Evolutionary conservation across 2,888 invertebrate species (phyloP).

Genomic region (Hartigia nigra): DNA sequence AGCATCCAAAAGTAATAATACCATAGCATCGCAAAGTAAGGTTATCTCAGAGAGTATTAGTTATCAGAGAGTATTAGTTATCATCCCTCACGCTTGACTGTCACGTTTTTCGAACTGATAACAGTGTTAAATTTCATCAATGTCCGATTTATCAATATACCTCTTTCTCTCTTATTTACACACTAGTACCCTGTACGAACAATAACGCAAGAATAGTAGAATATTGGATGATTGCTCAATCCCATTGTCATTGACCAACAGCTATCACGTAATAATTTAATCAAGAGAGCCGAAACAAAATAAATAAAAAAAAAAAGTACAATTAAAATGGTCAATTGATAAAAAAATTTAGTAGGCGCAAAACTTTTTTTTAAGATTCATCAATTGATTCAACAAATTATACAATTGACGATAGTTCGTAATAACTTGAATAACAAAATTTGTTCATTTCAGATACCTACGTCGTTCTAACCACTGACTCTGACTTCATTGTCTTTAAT

Average conservation of each 20-base stretch:
- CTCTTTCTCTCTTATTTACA: neutral
- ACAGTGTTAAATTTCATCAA: neutral
- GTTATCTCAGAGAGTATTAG: neutral
- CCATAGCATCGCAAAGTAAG: neutral
- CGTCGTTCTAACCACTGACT: neutral
- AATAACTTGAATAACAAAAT: neutral
- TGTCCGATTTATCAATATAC: too few species aligned
- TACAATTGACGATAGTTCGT: neutral
- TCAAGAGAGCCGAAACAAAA: neutral
- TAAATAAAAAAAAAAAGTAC: too few species aligned
- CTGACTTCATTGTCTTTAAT: neutral
- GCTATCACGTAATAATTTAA: neutral
- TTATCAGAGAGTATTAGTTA: neutral
- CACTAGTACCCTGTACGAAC: neutral
- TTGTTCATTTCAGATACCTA: neutral
- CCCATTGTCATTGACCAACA: neutral
- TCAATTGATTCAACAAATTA: neutral
- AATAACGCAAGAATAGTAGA: neutral
- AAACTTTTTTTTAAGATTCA: neutral
- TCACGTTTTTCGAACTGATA: neutral
- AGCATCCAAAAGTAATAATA: neutral
- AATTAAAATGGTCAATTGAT: too few species aligned
- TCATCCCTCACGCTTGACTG: neutral
- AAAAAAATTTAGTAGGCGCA: neutral
- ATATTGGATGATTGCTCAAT: neutral